A percentile compares a stretch with the other conserved stretches of the same genome.
Conservation (phyloP, 2,797 vertebrate genomes). For the Sebastes alutus region DNA sequence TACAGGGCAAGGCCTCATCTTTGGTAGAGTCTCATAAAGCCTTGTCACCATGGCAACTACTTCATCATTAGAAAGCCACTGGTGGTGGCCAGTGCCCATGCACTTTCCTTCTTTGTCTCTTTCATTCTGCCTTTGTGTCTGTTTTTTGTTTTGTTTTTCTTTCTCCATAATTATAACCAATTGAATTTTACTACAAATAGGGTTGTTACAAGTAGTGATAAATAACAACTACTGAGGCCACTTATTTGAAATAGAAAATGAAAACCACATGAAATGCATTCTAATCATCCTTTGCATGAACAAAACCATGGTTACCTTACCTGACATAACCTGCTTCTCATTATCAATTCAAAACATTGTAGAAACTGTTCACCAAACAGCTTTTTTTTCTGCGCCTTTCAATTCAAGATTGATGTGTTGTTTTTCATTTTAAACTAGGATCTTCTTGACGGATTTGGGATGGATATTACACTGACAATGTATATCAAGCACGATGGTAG, state of each 20-base stretch:
- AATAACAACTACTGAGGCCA: constrained; percentile 18
- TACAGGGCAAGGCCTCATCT: constrained; percentile 71
- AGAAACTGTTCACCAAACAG: not conserved
- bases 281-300: constrained; percentile 5
- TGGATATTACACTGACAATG: not conserved
- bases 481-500: not conserved
- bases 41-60: constrained; percentile 78
- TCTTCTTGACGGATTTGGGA: not conserved
- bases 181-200: constrained; percentile 22
- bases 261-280: constrained; percentile 10
- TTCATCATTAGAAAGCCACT: constrained; percentile 74
- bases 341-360: constrained; percentile 1
- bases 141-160: constrained; percentile 7
- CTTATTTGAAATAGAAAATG: constrained; percentile 20
- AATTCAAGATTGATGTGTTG: constrained; percentile 1
- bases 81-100: constrained; percentile 63
- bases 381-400: not conserved
- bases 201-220: constrained; percentile 24
- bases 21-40: constrained; percentile 68
- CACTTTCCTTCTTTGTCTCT: constrained; percentile 56
- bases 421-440: not conserved
- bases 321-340: not conserved
- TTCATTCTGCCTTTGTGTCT: constrained; percentile 48
- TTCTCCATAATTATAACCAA: constrained; percentile 37
- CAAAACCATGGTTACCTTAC: not conserved